Conservation (phyloP, 2,797 vertebrate genomes). For the Amphiprion clarkii region DNA sequence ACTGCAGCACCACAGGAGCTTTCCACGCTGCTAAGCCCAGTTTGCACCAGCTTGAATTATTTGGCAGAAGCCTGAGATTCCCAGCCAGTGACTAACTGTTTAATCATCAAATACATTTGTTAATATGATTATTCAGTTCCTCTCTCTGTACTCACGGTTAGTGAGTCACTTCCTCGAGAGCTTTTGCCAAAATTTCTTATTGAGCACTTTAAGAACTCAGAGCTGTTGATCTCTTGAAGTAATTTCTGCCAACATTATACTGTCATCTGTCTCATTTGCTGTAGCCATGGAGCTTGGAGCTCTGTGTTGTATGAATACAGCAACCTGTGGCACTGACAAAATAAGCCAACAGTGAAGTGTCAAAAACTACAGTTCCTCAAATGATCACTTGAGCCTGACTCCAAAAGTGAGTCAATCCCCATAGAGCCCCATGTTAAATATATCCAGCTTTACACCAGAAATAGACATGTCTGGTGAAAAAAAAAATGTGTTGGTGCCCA, state of each 20-base stretch:
- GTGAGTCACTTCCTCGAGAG: slow-evolving; percentile 10
- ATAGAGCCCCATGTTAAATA: no score
- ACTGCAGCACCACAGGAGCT: slow-evolving; percentile 14
- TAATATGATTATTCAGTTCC: slow-evolving; percentile 3
- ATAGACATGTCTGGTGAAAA: no score
- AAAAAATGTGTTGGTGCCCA: no score
- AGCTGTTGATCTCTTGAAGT: neutral
- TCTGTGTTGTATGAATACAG: neutral
- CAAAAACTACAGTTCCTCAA: no score
- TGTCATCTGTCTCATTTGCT: neutral
- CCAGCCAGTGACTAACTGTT: slow-evolving; percentile 14
- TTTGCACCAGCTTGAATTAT: slow-evolving; percentile 8
- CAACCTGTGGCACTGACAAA: no score
- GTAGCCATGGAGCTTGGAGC: neutral
- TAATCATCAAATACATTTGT: slow-evolving; percentile 20
- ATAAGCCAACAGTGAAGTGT: no score
- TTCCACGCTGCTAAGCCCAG: slow-evolving; percentile 25
- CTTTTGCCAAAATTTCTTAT: slow-evolving; percentile 13
- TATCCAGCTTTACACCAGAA: no score
- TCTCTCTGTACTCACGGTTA: neutral
- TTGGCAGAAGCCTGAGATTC: slow-evolving; percentile 1
- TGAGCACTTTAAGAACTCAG: neutral
- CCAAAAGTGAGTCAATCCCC: no score
- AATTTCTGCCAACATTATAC: neutral
- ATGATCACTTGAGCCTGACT: no score